Conservation (phyloP, 1,140 invertebrate species). For the Drosophila ohnishii region DNA sequence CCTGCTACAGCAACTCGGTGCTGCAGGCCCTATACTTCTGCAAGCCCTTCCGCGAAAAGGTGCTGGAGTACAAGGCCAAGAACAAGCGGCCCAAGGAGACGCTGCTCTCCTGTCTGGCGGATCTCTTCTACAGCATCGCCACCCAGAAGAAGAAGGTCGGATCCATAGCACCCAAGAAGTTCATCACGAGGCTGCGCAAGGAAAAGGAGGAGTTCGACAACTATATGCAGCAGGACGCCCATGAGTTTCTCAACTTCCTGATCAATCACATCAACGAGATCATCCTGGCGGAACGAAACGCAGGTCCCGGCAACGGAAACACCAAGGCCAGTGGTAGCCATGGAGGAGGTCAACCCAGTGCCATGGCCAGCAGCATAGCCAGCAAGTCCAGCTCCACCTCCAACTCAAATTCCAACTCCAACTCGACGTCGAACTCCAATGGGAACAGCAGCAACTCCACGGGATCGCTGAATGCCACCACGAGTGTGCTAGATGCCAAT, state of each 20-base stretch:
- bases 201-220: slow-evolving; percentile 99
- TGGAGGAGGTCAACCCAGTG: slow-evolving; percentile 13
- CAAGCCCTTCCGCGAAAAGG: slow-evolving; percentile 98
- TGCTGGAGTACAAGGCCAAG: slow-evolving; percentile 98
- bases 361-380: slow-evolving; percentile 59
- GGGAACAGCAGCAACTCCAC: slow-evolving; percentile 84
- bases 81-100: slow-evolving; percentile 99
- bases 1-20: slow-evolving; percentile 99
- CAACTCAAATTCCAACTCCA: slow-evolving; percentile 79
- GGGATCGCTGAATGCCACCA: slow-evolving; percentile 69
- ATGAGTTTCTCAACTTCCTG: slow-evolving; percentile 99
- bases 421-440: slow-evolving; percentile 75
- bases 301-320: slow-evolving; percentile 83
- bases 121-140: slow-evolving; percentile 99
- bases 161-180: slow-evolving; percentile 99
- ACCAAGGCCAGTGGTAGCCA: slow-evolving; percentile 11
- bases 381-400: slow-evolving; percentile 68
- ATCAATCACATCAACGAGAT: slow-evolving; percentile 98
- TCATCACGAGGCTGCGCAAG: slow-evolving; percentile 98
- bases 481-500: slow-evolving; percentile 61
- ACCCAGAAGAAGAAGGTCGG: slow-evolving; percentile 99
- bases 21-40: slow-evolving; percentile 99
- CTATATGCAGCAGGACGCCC: slow-evolving; percentile 99
- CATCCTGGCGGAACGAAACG: slow-evolving; percentile 93
- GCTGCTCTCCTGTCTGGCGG: slow-evolving; percentile 97